Evolutionary conservation across 1,140 invertebrate genomes (phyloP).

Genomic region (Tetranychus cinnabarinus): DNA sequence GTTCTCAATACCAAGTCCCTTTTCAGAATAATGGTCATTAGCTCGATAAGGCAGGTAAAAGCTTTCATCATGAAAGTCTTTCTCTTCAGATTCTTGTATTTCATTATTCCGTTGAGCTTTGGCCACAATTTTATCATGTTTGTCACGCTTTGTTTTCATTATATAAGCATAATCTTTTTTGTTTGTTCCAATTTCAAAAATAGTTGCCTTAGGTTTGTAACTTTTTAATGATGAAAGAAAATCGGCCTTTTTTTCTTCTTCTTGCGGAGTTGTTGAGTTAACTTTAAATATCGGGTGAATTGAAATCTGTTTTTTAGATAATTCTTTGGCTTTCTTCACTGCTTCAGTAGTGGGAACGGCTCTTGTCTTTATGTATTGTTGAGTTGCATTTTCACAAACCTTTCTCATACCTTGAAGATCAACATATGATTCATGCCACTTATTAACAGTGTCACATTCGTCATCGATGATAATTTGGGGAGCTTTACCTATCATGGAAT

Average conservation of each 20-base stretch:
- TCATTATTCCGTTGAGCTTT: constrained; percentile 16
- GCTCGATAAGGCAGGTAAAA: constrained; percentile 69
- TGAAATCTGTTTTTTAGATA: constrained; percentile 26
- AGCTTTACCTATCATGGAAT: constrained; percentile 40
- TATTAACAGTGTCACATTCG: constrained; percentile 47
- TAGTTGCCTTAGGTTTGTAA: constrained; percentile 66
- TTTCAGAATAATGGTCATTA: constrained; percentile 60
- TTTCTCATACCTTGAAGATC: constrained; percentile 56
- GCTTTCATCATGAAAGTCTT: constrained; percentile 33
- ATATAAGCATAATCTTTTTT: constrained; percentile 30
- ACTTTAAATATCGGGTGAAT: constrained; percentile 31
- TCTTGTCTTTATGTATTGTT: constrained; percentile 63
- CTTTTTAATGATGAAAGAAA: constrained; percentile 51
- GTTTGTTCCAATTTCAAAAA: constrained; percentile 71
- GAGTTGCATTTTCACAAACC: constrained; percentile 64
- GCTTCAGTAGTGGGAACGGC: constrained; percentile 67
- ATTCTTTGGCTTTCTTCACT: constrained; percentile 51
- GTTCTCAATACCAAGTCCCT: constrained; percentile 45
- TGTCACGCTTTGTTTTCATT: constrained; percentile 28
- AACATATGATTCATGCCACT: constrained; percentile 39
- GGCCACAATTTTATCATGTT: constrained; percentile 21
- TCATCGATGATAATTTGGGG: constrained; percentile 60
- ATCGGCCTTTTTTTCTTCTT: constrained; percentile 13
- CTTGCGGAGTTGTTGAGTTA: constrained; percentile 1
- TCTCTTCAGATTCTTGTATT: constrained; percentile 7